Conservation (phyloP, 2,797 vertebrate genomes). For the Champsocephalus esox region DNA sequence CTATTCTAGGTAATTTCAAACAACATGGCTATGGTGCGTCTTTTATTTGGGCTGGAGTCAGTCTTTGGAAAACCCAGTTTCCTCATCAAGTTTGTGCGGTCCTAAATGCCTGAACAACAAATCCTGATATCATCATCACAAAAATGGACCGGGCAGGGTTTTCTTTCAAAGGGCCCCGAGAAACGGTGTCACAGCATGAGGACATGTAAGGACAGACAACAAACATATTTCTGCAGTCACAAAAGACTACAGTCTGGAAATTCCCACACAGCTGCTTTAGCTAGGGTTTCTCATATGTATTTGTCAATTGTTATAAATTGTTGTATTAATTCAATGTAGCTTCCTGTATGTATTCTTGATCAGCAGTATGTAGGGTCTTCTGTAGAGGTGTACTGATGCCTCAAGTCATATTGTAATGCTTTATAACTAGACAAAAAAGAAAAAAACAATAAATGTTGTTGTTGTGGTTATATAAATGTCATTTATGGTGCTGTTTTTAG, state of each 20-base stretch:
- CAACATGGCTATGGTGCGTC: not conserved
- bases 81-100: not conserved
- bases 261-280: not conserved
- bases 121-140: not conserved
- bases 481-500: no score
- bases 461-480: no score
- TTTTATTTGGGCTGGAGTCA: not conserved
- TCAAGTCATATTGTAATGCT: no score
- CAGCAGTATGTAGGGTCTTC: not conserved
- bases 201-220: not conserved
- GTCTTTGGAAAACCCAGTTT: not conserved
- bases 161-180: not conserved
- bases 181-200: constrained; percentile 9
- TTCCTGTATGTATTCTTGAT: not conserved
- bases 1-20: not conserved
- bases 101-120: not conserved
- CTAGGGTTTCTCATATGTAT: not conserved
- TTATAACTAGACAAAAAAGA: no score
- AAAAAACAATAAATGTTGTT: no score
- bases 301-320: not conserved
- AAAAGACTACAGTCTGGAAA: not conserved
- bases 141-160: no score
- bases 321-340: not conserved
- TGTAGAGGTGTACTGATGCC: no score
- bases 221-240: no score